A percentile compares a stretch with the other conserved stretches of the same genome.
Conservation (phyloP, 2,888 invertebrate genomes). For the Drosophila flavopinicola region DNA sequence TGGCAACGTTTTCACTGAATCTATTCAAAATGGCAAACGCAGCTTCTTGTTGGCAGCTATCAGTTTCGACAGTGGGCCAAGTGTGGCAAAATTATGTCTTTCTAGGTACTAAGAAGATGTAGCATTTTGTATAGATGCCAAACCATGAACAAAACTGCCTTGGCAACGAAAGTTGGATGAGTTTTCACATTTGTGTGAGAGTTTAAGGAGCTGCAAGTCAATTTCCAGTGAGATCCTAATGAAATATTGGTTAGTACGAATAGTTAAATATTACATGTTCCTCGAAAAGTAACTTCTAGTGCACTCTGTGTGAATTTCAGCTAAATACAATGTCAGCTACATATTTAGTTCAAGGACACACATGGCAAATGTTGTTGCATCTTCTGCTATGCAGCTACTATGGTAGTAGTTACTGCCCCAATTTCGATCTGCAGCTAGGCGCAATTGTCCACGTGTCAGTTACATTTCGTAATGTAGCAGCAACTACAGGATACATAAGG, state of each 20-base stretch:
- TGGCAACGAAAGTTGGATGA: too few species aligned
- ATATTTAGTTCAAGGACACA: too few species aligned
- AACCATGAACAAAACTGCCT: too few species aligned
- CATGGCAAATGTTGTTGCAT: background rate
- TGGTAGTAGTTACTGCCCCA: background rate
- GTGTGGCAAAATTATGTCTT: too few species aligned
- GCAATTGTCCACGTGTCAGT: constrained; percentile 37
- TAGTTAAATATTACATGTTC: background rate
- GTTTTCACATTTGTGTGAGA: too few species aligned
- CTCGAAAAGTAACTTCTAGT: background rate
- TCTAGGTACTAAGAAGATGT: too few species aligned
- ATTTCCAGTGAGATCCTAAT: too few species aligned
- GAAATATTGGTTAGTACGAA: background rate
- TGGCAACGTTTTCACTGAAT: constrained; percentile 39
- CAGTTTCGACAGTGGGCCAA: too few species aligned
- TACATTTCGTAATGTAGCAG: constrained; percentile 10
- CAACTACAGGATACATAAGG: constrained; percentile 1
- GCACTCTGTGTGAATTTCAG: background rate
- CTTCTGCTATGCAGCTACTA: background rate
- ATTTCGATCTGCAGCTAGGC: constrained; percentile 3
- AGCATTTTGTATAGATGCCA: too few species aligned
- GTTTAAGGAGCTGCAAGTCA: too few species aligned
- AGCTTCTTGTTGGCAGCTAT: constrained; percentile 15
- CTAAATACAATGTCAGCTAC: background rate
- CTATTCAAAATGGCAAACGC: constrained; percentile 46